A percentile compares a stretch with the other conserved stretches of the same genome.
phyloP scores from a whole-genome alignment of 2,113 vertebrate species.

The Amphiprion percula region DNA sequence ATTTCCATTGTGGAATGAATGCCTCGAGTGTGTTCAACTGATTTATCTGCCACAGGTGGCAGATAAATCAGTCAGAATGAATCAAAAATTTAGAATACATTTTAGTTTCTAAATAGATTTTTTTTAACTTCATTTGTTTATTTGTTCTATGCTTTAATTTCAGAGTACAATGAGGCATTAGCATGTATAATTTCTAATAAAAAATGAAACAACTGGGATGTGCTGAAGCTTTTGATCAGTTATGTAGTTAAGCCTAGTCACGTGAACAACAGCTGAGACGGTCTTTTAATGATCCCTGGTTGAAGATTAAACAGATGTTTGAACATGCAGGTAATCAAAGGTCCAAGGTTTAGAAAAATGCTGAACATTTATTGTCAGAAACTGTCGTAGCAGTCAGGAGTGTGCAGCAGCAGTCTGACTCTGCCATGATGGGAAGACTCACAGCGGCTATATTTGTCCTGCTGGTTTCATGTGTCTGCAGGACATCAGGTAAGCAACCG shows the following conservation, averaged over 20 bases:
- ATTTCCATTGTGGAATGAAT: too few species aligned
- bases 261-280: neutral
- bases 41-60: too few species aligned
- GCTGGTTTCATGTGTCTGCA: constrained; percentile 52
- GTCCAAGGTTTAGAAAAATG: constrained; percentile 54
- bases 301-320: constrained; percentile 55
- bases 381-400: neutral
- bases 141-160: too few species aligned
- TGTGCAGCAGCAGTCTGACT: neutral
- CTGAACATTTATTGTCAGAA: constrained; percentile 30
- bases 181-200: too few species aligned
- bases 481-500: constrained; percentile 53
- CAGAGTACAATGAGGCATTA: too few species aligned
- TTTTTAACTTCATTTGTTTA: too few species aligned
- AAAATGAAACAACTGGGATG: too few species aligned
- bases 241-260: neutral
- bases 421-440: constrained; percentile 42
- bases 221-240: neutral
- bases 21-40: too few species aligned
- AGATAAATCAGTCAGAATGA: too few species aligned
- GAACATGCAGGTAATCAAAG: constrained; percentile 15
- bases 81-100: too few species aligned
- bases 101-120: too few species aligned
- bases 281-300: constrained; percentile 28
- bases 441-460: constrained; percentile 30